Percentiles rank a stretch among this genome's conserved stretches.
These are phyloP conservation scores for Oreochromis spilurus DNA, from an alignment of 2,113 vertebrate genomes.

Conservation along the genomic window DNA sequence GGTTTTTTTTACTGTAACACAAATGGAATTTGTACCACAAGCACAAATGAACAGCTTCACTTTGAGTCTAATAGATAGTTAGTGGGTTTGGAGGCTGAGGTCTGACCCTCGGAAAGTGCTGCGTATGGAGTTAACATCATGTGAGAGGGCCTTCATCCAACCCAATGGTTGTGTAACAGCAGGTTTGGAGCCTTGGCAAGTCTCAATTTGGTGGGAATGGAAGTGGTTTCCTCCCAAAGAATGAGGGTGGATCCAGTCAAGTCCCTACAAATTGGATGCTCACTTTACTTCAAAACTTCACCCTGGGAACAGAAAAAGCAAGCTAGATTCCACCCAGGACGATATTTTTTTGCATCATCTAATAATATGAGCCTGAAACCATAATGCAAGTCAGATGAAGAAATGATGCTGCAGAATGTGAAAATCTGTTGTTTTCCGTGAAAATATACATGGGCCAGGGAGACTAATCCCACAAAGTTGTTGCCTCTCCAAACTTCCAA, in stretches of 20 bases:
- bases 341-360: slow-evolving; percentile 46
- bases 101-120: slow-evolving; percentile 53
- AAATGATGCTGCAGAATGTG: slow-evolving; percentile 42
- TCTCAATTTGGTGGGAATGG: slow-evolving; percentile 28
- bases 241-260: slow-evolving; percentile 36
- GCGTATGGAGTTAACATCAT: slow-evolving; percentile 36
- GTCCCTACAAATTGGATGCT: slow-evolving; percentile 5
- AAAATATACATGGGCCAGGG: slow-evolving; percentile 44
- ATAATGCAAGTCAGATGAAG: slow-evolving; percentile 50
- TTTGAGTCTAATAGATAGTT: slow-evolving; percentile 24
- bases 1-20: neutral
- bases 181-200: neutral
- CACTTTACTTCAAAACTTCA: slow-evolving; percentile 11
- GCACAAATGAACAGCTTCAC: slow-evolving; percentile 24
- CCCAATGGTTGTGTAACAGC: slow-evolving; percentile 49
- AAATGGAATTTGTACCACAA: slow-evolving; percentile 29
- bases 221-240: slow-evolving; percentile 38
- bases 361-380: slow-evolving; percentile 1
- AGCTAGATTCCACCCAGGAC: slow-evolving; percentile 12
- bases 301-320: neutral
- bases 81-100: slow-evolving; percentile 34
- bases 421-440: slow-evolving; percentile 62
- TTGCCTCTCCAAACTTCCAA: slow-evolving; percentile 44
- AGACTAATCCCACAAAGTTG: slow-evolving; percentile 47
- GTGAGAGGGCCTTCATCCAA: slow-evolving; percentile 36